Evolutionary conservation across 2,888 invertebrate species (phyloP), one percentile per base, ranked within the genome.

Genomic region (Heterodera filipjevi): DNA sequence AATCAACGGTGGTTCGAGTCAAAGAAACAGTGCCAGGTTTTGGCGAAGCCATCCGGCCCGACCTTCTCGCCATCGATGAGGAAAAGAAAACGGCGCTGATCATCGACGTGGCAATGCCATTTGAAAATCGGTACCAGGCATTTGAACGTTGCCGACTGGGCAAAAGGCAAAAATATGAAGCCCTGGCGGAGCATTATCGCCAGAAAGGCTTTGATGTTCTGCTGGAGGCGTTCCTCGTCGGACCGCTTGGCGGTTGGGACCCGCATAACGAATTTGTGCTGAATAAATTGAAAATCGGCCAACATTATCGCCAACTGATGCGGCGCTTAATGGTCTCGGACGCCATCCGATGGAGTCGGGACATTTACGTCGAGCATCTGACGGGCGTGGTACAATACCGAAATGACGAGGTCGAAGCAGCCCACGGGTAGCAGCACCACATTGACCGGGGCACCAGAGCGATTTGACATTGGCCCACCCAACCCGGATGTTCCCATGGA

Each of bases 171-270:
- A 64, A 81, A 75, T 19, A 76, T 5, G 89, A 90, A 77, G 87
- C 89, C 6, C 81, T 90, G n/a, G 89, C 89, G 1, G 89, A 90
- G 49, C 89, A 90, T 30, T 73, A 90, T 12, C 85, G 86, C 76
- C 89, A 89, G 83, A 90, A 90, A 77, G 81, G 80, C 2, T 46
- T 71, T 2, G 86, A 90, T 77, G 85, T 87, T 0, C 85, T 81
- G 0, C 88, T 87, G 0, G 83, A 84, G 78, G 86, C 87, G 27
- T 75, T 89, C 74, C 79, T 87, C 44, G 85, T 89, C 14, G 88
- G 89, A 16, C 88, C 80, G 19, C 86, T 89, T 1, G 88, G 89
- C 8, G 72, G 85, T 16, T 89, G 87, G 89, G 86, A 88, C 80
- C 84, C 82, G 2, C 77, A 30, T 2, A 89, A 89, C 79, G 86